A percentile compares a stretch with the other conserved stretches of the same genome.
Evolutionary conservation across 2,888 invertebrate genomes (phyloP).

Genomic region (Chrysolina oricalcia): DNA sequence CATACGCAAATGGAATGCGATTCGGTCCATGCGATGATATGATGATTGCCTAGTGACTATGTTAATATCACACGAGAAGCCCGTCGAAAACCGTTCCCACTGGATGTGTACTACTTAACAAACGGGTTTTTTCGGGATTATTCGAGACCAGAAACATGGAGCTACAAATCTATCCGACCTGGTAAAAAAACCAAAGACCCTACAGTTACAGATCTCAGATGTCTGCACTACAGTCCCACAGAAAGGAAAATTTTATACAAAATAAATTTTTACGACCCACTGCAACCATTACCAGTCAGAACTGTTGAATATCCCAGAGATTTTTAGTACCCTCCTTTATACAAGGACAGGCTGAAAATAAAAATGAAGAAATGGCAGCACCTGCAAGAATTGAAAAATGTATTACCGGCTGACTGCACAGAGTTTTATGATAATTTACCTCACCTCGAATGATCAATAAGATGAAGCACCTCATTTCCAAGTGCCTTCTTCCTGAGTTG

Average conservation of each 20-base stretch:
- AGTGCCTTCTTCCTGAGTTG: too few relatives aligned
- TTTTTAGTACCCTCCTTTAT: neutral
- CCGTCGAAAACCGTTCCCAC: neutral
- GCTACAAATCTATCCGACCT: slow-evolving; percentile 2
- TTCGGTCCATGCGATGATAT: neutral
- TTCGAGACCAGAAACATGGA: neutral
- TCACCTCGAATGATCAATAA: too few relatives aligned
- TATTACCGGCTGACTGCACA: too few relatives aligned
- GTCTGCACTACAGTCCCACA: neutral
- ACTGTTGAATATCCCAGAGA: neutral
- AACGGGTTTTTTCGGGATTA: neutral
- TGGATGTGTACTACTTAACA: too few relatives aligned
- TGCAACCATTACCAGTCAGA: slow-evolving; percentile 1
- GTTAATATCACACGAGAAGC: neutral
- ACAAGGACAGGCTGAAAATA: too few relatives aligned
- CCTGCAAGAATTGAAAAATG: too few relatives aligned
- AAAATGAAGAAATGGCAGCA: too few relatives aligned
- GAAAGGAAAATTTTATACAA: slow-evolving; percentile 2
- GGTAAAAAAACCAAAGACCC: too few relatives aligned
- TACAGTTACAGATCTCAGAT: neutral
- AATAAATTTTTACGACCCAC: neutral
- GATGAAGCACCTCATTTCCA: too few relatives aligned
- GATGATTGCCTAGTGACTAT: neutral
- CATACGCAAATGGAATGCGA: neutral
- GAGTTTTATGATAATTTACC: too few relatives aligned